Conservation (phyloP, 2,113 vertebrate genomes). For the Litocranius walleri region DNA sequence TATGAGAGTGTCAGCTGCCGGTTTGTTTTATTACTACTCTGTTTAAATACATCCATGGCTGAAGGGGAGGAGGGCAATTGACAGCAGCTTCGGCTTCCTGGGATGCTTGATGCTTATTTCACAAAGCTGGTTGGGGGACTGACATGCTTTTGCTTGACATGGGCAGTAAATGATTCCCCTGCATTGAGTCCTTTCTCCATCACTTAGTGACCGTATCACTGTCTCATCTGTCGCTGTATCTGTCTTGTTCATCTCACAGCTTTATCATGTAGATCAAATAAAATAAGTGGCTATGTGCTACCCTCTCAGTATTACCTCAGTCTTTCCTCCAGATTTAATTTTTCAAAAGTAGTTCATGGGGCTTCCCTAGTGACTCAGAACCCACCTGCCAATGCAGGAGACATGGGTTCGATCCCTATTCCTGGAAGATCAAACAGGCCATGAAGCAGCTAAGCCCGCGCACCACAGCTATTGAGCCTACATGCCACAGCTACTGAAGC, state of each 20-base stretch:
- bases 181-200: not conserved
- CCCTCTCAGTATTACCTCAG: not conserved
- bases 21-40: conserved; percentile 75
- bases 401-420: not conserved
- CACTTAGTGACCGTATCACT: not conserved
- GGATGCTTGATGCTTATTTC: conserved; percentile 64
- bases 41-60: conserved; percentile 77
- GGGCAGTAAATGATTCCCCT: not conserved
- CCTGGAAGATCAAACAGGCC: not conserved
- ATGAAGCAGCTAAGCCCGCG: rapidly evolving
- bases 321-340: not conserved
- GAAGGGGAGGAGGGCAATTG: conserved; percentile 70
- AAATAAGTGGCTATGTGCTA: not conserved
- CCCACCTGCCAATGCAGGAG: not conserved
- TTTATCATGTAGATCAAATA: not conserved
- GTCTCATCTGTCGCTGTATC: not conserved
- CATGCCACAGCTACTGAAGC: not conserved
- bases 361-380: not conserved
- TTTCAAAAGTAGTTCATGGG: not conserved
- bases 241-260: not conserved
- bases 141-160: conserved; percentile 54
- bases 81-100: conserved; percentile 68
- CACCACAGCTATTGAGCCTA: not conserved
- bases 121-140: conserved; percentile 64
- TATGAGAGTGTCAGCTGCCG: conserved; percentile 70